phyloP scores from a whole-genome alignment of 2,888 invertebrate genomes.

The Odontomyia ornata region DNA sequence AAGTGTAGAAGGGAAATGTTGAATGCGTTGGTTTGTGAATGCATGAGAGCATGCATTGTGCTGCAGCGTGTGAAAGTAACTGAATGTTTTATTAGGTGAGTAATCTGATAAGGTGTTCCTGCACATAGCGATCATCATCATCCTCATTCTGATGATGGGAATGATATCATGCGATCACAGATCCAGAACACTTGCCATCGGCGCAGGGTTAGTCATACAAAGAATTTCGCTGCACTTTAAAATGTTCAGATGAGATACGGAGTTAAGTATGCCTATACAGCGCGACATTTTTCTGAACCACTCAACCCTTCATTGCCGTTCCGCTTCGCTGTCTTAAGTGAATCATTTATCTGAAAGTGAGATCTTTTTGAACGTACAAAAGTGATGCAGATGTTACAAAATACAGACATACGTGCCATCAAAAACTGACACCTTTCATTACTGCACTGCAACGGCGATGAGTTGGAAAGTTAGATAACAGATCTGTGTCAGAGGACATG shows the following conservation, averaged over 20 bases:
- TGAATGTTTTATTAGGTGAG: neutral
- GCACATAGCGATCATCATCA: no score
- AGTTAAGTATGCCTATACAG: neutral
- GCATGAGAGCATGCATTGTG: no score
- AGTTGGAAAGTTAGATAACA: no score
- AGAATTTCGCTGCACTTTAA: neutral
- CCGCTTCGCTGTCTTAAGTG: neutral
- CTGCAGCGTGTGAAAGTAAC: neutral
- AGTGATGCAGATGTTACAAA: neutral
- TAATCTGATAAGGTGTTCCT: no score
- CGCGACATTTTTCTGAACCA: neutral
- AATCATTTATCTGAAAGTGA: slow-evolving; percentile 17
- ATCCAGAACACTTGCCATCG: no score
- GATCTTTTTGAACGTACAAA: slow-evolving; percentile 11
- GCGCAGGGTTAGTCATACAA: neutral
- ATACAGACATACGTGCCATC: neutral
- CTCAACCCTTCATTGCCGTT: neutral
- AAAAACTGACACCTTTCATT: neutral
- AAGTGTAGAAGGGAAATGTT: no score
- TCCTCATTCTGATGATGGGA: no score
- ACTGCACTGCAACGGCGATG: no score
- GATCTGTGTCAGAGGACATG: no score
- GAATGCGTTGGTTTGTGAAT: no score
- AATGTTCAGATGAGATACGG: neutral
- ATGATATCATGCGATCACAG: no score